Evolutionary conservation across 2,113 vertebrate genomes (phyloP), one percentile per base, ranked within the genome.

Genomic region (Apteryx owenii): DNA sequence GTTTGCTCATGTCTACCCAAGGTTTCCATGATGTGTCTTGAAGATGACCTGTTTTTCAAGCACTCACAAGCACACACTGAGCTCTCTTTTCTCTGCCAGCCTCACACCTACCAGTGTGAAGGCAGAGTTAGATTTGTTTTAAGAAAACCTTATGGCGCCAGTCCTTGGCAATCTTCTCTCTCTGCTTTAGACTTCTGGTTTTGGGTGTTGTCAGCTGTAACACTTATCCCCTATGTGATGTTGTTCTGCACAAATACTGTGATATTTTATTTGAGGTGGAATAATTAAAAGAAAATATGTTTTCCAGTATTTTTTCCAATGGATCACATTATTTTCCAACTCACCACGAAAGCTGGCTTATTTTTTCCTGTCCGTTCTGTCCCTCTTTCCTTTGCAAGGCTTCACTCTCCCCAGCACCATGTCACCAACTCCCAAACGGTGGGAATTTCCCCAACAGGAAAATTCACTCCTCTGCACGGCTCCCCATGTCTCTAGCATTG

Each of bases 1-100:
- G 66, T 97, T 97, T 96, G 87, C 51, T 96, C 89, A 44, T 71
- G 91, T 95, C 94, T 95, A 1, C 90, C 71, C 82, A 85, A 88
- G 81, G 62, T 80, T 97, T 91, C 70, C 9, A 2, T 69, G 85
- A 86, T 12, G 56, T 54, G 93, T 90, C 65, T 88, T 64, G 84
- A 83, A 72, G 81, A 95, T 81, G 87, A 80, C 92, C 94, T 92
- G 90, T 4, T 97, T 97, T 93, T 95, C n/a, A 94, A 96, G 77
- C 66, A 88, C 25, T 15, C 38, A 33, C n/a, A 20, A 19, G 23
- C 28, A 38, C 60, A 88, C 54, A 31, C 26, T 40, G 68, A 86
- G 69, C 33, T 75, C 70, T 92, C 79, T 89, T 92, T 71, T 72
- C 21, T 11, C 60, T 81, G 64, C 26, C 77, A 38, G 36, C 36